Evolutionary conservation across 2,888 invertebrate genomes (phyloP).

Genomic region (Cheilosia impressa): DNA sequence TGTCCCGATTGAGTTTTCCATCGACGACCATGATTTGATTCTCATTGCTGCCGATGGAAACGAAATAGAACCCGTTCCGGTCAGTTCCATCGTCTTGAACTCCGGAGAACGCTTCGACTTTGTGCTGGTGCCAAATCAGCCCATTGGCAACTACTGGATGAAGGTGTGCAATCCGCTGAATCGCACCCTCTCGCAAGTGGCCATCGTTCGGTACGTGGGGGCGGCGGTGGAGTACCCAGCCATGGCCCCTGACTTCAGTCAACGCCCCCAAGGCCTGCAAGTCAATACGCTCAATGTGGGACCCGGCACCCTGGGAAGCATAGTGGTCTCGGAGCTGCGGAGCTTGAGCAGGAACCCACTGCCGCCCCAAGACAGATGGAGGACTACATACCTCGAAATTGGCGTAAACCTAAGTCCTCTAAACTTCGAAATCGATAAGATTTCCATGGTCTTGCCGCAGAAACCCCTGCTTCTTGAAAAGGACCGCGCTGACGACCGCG

Average conservation of each 20-base stretch:
- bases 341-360: background rate
- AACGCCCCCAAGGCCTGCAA: constrained; percentile 22
- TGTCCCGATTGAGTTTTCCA: constrained; percentile 79
- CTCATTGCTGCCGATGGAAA: constrained; percentile 81
- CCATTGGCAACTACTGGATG: constrained; percentile 80
- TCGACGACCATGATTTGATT: constrained; percentile 79
- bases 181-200: constrained; percentile 77
- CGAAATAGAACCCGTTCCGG: constrained; percentile 80
- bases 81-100: constrained; percentile 79
- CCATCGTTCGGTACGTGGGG: constrained; percentile 79
- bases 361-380: background rate
- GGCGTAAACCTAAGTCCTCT: constrained; percentile 5
- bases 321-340: constrained; percentile 19
- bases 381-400: constrained; percentile 18
- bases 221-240: constrained; percentile 56
- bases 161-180: constrained; percentile 79
- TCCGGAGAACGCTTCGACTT: constrained; percentile 81
- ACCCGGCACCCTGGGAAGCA: background rate
- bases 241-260: background rate
- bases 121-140: constrained; percentile 80
- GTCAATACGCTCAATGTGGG: constrained; percentile 30
- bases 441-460: constrained; percentile 79
- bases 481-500: constrained; percentile 79
- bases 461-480: constrained; percentile 80
- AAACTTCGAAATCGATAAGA: constrained; percentile 81